Evolutionary conservation across 2,113 vertebrate species (phyloP).

Genomic region (Chaetura pelagica): DNA sequence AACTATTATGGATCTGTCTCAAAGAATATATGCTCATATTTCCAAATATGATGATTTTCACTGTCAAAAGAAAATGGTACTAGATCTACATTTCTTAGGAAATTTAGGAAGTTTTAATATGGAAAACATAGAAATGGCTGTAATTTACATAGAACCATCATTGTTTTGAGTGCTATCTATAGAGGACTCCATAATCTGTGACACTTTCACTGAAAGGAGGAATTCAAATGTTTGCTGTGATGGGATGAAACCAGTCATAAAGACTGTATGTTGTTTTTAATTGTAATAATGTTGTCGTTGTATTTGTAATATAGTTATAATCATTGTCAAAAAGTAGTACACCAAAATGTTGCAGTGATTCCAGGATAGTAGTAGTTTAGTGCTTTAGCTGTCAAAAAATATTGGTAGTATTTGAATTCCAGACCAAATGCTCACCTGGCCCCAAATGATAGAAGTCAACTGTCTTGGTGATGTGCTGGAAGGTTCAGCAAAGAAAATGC

Average conservation of each 20-base stretch:
- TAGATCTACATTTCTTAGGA: background rate
- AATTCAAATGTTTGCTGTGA: background rate
- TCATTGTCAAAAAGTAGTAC: background rate
- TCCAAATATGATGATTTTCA: background rate
- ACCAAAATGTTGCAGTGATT: background rate
- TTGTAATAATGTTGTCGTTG: background rate
- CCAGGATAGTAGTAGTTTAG: background rate
- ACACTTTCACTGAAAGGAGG: background rate
- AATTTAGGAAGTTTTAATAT: background rate
- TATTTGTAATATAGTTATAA: background rate
- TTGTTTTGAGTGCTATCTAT: background rate
- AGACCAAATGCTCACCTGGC: background rate
- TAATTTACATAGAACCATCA: background rate
- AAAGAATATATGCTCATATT: background rate
- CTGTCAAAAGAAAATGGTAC: background rate
- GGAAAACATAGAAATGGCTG: background rate
- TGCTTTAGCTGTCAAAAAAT: background rate
- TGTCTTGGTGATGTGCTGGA: background rate
- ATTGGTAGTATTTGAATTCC: background rate
- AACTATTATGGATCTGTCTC: slow-evolving; percentile 2
- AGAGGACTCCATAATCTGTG: background rate
- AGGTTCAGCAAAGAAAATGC: background rate
- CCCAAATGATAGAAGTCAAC: background rate
- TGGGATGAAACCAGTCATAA: background rate
- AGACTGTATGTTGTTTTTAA: background rate